Percentiles rank a stretch among this genome's conserved stretches.
phyloP scores from a whole-genome alignment of 2,797 vertebrate species.

The Allobates femoralis region DNA sequence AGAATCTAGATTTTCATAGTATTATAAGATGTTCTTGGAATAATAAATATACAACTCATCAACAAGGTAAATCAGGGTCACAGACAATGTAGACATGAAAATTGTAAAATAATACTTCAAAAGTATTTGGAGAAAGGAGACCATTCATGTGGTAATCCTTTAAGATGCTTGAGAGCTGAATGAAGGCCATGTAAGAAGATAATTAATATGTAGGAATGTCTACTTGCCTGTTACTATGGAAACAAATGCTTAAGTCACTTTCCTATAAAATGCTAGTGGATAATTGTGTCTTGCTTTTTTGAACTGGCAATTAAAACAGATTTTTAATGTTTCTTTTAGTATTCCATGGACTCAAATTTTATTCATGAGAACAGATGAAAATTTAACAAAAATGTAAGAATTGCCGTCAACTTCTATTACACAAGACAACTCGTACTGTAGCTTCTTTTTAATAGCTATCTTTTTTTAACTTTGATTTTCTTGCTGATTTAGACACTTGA shows the following conservation, averaged over 20 bases:
- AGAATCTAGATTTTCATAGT: neutral
- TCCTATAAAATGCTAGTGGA: constrained; percentile 33
- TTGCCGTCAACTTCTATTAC: neutral
- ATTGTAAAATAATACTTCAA: neutral
- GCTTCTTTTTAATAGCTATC: neutral
- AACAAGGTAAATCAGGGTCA: neutral
- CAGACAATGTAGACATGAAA: neutral
- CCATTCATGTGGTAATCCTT: neutral
- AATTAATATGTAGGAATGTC: constrained; percentile 17
- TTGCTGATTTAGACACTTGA: constrained; percentile 14
- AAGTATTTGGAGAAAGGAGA: neutral
- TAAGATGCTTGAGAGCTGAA: constrained; percentile 16
- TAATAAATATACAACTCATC: neutral
- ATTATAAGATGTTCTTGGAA: neutral
- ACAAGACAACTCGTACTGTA: neutral
- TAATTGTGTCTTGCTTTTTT: constrained; percentile 32
- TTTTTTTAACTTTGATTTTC: neutral
- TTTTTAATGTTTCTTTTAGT: constrained; percentile 7
- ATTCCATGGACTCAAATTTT: neutral
- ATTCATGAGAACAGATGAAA: constrained; percentile 26
- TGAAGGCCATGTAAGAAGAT: constrained; percentile 31
- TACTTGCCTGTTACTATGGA: constrained; percentile 23
- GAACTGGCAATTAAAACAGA: constrained; percentile 33
- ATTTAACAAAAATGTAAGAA: constrained; percentile 12
- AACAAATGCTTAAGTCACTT: constrained; percentile 32